A percentile compares a stretch with the other conserved stretches of the same genome.
Evolutionary conservation across 2,888 invertebrate genomes (phyloP).

Genomic region (Acrobasis consociella): DNA sequence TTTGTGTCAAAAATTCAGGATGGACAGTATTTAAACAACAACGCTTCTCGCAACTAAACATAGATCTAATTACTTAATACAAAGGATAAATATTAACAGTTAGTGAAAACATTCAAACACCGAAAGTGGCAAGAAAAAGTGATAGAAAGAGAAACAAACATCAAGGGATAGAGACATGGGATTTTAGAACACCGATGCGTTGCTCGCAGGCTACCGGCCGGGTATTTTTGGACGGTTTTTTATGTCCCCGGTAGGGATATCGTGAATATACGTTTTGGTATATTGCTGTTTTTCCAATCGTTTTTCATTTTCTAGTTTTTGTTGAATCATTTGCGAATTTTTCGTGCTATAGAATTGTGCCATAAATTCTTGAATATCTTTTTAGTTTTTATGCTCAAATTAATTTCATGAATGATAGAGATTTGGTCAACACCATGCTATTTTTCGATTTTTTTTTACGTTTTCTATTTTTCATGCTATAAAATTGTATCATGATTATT

Average conservation of each 20-base stretch:
- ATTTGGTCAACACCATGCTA: too few relatives aligned
- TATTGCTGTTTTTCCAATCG: neutral
- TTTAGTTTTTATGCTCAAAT: neutral
- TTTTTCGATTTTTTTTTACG: too few relatives aligned
- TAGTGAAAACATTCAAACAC: constrained; percentile 82
- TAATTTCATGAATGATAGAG: too few relatives aligned
- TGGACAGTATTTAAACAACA: constrained; percentile 23
- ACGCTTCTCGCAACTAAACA: constrained; percentile 38
- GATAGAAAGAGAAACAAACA: constrained; percentile 72
- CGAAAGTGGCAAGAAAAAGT: constrained; percentile 79
- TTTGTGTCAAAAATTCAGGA: neutral
- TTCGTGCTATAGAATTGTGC: neutral
- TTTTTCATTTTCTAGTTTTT: neutral
- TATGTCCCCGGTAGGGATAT: constrained; percentile 13
- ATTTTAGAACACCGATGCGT: constrained; percentile 77
- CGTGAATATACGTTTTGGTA: neutral
- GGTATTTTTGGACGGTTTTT: constrained; percentile 66
- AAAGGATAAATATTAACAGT: constrained; percentile 76
- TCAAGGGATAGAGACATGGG: constrained; percentile 72
- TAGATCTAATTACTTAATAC: constrained; percentile 34
- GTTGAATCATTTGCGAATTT: neutral
- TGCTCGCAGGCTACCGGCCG: constrained; percentile 74
- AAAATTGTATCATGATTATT: neutral
- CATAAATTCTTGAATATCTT: neutral
- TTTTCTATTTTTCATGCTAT: neutral